Percentiles rank a stretch among this genome's conserved stretches.
phyloP scores from a whole-genome alignment of 2,888 invertebrate genomes.

The Dione vanillae region DNA sequence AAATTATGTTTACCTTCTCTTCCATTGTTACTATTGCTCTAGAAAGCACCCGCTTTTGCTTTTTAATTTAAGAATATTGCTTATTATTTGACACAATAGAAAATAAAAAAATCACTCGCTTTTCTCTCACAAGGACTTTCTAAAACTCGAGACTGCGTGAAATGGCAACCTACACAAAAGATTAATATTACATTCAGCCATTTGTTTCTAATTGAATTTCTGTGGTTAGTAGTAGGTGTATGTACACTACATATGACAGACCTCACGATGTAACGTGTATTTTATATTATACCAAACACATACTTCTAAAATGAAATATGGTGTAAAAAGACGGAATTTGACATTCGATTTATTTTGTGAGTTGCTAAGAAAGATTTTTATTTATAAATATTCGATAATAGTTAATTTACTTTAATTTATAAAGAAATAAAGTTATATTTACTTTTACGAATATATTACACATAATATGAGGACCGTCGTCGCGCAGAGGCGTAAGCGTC shows the following conservation, averaged over 20 bases:
- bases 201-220: neutral
- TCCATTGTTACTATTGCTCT: too few species aligned
- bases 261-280: neutral
- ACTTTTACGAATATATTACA: too few species aligned
- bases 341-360: too few species aligned
- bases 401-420: too few species aligned
- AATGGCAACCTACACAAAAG: neutral
- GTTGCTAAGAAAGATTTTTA: too few species aligned
- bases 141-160: constrained; percentile 12
- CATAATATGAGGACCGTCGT: too few species aligned
- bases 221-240: neutral
- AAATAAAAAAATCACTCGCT: constrained; percentile 38
- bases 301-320: too few species aligned
- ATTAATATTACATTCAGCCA: constrained; percentile 2
- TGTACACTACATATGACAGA: neutral
- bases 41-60: constrained; percentile 23
- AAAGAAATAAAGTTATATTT: too few species aligned
- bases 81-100: constrained; percentile 34
- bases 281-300: too few species aligned
- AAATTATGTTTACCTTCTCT: neutral
- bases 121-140: constrained; percentile 32
- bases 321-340: too few species aligned
- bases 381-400: too few species aligned
- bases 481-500: too few species aligned
- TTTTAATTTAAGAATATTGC: constrained; percentile 39